phyloP scores from a whole-genome alignment of 1,140 invertebrate genomes.

The Eufriesea mexicana region DNA sequence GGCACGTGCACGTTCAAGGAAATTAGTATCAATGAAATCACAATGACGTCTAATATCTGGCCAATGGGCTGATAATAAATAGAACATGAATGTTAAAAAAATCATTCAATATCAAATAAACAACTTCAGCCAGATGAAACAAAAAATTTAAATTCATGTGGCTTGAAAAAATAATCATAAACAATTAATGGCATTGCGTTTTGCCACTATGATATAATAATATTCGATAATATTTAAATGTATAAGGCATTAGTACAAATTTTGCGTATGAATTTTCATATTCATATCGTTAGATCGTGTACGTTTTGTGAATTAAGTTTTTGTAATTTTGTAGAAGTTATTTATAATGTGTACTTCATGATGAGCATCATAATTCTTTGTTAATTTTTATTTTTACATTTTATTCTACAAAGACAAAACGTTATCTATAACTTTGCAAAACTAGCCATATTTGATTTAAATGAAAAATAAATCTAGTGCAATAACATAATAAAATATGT shows the following conservation, averaged over 20 bases:
- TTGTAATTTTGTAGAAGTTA: constrained; percentile 10
- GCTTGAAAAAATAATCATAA: neutral
- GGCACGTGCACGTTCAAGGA: constrained; percentile 89
- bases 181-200: neutral
- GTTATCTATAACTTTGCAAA: neutral
- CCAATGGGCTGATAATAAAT: constrained; percentile 73
- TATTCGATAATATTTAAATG: constrained; percentile 6
- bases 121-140: constrained; percentile 12
- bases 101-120: constrained; percentile 28
- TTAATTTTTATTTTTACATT: constrained; percentile 6
- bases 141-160: constrained; percentile 3
- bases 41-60: constrained; percentile 87
- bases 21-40: constrained; percentile 93
- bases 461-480: constrained; percentile 7
- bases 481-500: constrained; percentile 17
- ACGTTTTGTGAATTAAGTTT: constrained; percentile 16
- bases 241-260: constrained; percentile 47
- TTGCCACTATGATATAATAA: neutral
- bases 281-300: constrained; percentile 8
- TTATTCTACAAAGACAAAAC: neutral
- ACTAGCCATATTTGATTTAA: neutral
- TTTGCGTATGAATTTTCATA: constrained; percentile 40
- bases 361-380: neutral
- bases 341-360: constrained; percentile 9
- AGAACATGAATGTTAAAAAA: constrained; percentile 42